Evolutionary conservation across 1,140 invertebrate genomes (phyloP), one percentile per base, ranked within the genome.

Genomic region (Procambarus virginalis): DNA sequence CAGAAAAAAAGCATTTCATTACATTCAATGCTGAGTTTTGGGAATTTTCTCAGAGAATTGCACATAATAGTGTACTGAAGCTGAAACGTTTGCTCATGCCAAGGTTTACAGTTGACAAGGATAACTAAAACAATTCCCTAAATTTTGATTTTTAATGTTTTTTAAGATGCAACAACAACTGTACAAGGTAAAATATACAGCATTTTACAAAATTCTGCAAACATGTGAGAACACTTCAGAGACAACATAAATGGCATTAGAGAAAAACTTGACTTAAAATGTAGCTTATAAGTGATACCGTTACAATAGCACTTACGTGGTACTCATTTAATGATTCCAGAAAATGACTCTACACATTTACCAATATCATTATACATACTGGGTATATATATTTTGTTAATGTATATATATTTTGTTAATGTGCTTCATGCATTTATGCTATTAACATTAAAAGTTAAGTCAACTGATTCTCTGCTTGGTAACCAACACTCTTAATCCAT

Each of bases 101-200:
- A 58, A 58, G 55, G 6, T 58, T 58, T 58, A 58, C 12, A 9
- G 12, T 58, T 58, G 12, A 2, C 17, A 17, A 64, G 60, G 60
- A 64, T 1, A 64, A 17, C 17, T 64, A 64, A 64, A 64, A 20
- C 20, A 17, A 9, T 9, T 6, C 20, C 4, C 17, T 17, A 14
- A 17, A 20, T 64, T 64, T 64, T 64, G 2, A 68, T 82, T 82
- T 82, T 82, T 82, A 48, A 22, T 46, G 22, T 84, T 58, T 64
- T 64, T 68, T 75, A 73, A 84, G 82, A 84, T 84, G 82, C 82
- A 84, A 84, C 82, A 84, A 84, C 82, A 84, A 84, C 82, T 84
- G 82, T 84, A 84, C 82, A 84, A 84, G 82, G 82, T 84, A 78
- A 84, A 84, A 75, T 84, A 84, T 84, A 84, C 82, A 84, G 46